Conservation (phyloP, 2,797 vertebrate genomes). For the Gallirallus australis region DNA sequence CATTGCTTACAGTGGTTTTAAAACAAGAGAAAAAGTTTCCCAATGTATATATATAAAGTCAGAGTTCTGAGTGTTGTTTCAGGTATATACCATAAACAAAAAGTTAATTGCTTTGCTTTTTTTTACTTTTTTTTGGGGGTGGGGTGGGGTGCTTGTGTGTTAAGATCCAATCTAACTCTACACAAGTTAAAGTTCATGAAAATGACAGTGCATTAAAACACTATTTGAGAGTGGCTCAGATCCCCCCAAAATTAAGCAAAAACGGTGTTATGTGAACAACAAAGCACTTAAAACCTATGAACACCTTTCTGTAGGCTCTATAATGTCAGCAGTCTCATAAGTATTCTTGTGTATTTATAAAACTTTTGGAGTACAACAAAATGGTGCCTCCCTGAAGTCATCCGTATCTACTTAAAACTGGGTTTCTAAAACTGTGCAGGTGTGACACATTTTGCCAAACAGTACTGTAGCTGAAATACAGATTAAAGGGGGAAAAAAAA, state of each 20-base stretch:
- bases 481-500: background rate
- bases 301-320: background rate
- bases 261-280: background rate
- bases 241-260: background rate
- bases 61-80: background rate
- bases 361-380: slow-evolving; percentile 10
- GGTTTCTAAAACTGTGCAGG: background rate
- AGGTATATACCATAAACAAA: background rate
- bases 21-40: background rate
- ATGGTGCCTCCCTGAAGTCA: background rate
- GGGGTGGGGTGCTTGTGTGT: background rate
- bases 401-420: background rate
- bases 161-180: background rate
- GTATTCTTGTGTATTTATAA: slow-evolving; percentile 14
- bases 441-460: slow-evolving; percentile 35
- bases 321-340: background rate
- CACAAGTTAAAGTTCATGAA: background rate
- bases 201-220: background rate
- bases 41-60: background rate
- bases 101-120: slow-evolving; percentile 3
- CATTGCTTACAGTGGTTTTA: background rate
- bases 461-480: slow-evolving; percentile 40
- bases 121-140: too few species aligned
- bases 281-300: slow-evolving; percentile 32
- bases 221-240: background rate